Evolutionary conservation across 1,140 invertebrate genomes (phyloP).

Genomic region (Wasmannia auropunctata): DNA sequence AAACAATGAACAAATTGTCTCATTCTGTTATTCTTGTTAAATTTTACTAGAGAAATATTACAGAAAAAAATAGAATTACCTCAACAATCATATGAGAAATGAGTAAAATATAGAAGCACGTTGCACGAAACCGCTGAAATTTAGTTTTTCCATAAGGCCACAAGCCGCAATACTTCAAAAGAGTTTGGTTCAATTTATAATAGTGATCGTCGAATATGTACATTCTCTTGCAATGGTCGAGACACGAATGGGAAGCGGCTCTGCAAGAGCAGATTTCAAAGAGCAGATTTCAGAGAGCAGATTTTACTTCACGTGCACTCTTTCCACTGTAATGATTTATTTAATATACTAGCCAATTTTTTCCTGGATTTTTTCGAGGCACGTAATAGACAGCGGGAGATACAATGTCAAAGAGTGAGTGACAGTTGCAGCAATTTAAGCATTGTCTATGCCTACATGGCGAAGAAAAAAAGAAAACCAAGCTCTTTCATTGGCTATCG

Average conservation of each 20-base stretch:
- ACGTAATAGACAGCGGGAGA: not conserved
- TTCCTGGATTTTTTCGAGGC: not conserved
- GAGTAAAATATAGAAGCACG: not conserved
- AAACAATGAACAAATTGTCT: not conserved
- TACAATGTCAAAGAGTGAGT: conserved; percentile 4
- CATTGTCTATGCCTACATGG: not conserved
- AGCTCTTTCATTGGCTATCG: not conserved
- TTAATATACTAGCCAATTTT: not conserved
- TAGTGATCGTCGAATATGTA: not conserved
- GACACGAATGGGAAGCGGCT: not conserved
- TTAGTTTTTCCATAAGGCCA: conserved; percentile 12
- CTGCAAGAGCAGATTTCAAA: not conserved
- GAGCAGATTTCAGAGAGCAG: not conserved
- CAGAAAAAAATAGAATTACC: not conserved
- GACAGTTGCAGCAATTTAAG: conserved; percentile 43
- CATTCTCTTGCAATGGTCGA: not conserved
- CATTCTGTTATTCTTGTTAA: not conserved
- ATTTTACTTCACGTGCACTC: not conserved
- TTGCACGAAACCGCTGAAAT: not conserved
- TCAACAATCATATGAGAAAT: not conserved
- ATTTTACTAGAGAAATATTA: not conserved
- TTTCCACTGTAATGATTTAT: not conserved
- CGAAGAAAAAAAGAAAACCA: not conserved
- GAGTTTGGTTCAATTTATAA: not conserved
- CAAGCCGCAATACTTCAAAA: not conserved